Base-by-base conservation (phyloP, 2,797 vertebrate species). In the Xenops minutus region DNA sequence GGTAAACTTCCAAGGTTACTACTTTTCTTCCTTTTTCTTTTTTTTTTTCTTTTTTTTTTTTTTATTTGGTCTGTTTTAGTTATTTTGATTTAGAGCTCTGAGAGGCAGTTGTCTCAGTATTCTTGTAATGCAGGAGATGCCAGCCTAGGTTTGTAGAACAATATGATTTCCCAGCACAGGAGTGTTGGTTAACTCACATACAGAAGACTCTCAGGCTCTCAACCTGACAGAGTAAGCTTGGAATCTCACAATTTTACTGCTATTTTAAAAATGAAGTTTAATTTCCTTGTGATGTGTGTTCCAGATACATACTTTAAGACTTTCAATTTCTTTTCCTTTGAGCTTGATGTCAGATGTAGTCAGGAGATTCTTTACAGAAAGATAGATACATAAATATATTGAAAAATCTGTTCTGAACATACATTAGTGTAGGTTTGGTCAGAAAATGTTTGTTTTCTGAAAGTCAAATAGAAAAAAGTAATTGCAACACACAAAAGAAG, bases 331-430 rank as follows among this genome's bases (percentile, higher is more conserved):
- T 81, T 58, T 39, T 75, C 29, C 39, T 85, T 82, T 68, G 17
- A 52, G 51, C 30, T 59, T 46, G 19, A 14, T 46, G 13, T 48
- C 10, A 39, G 24, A 19, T 12, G 5, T 49, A 75, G 21, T 36
- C 12, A 78, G 27, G 11, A 84, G 52, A 32, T 56, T 59, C 11
- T 43, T 63, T 71, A 58, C 37, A 39, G 66, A 73, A 81, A 17
- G 34, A 43, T 8, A 46, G 18, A 17, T 44, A 23, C 0, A 0
- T 72, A 72, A 73, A 56, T 52, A 34, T 26, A 21, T 41, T 72
- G 27, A 54, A 73, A 55, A 43, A 21, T 21, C 18, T 20, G 6
- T 43, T 86, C n/a, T 69, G 32, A 48, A 67, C 16, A 17, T 59
- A 18, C 2, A 4, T 27, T 55, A 36, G 8, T 66, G n/a, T 49